A percentile compares a stretch with the other conserved stretches of the same genome.
Evolutionary conservation across 2,113 vertebrate species (phyloP).

Genomic region (Lamprologus callipterus): DNA sequence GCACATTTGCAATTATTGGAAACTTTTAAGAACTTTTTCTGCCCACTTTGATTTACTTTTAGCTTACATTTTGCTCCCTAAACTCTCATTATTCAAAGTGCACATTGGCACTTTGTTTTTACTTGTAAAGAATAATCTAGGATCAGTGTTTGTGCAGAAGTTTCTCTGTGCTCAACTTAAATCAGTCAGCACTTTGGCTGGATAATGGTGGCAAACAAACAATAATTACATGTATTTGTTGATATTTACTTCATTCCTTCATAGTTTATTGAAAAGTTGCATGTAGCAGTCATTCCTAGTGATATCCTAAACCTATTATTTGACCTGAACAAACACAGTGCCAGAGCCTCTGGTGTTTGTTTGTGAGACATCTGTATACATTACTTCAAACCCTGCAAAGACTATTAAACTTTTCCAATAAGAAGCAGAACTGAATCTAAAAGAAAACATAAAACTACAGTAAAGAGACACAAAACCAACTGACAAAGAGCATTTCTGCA

Average conservation of each 20-base stretch:
- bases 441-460: background rate
- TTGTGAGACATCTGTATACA: background rate
- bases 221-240: background rate
- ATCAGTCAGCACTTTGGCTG: background rate
- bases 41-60: background rate
- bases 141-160: background rate
- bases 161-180: background rate
- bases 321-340: background rate
- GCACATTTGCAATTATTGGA: background rate
- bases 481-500: background rate
- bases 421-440: background rate
- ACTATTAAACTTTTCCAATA: background rate
- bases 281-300: background rate
- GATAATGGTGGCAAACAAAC: background rate
- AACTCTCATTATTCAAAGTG: background rate
- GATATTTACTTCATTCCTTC: background rate
- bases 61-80: background rate
- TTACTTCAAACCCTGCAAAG: background rate
- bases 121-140: background rate
- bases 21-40: background rate
- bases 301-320: background rate
- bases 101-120: background rate
- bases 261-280: background rate
- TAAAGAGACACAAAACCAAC: background rate
- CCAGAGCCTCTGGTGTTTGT: background rate